phyloP scores from a whole-genome alignment of 2,113 vertebrate species.

The Mustela nigripes region DNA sequence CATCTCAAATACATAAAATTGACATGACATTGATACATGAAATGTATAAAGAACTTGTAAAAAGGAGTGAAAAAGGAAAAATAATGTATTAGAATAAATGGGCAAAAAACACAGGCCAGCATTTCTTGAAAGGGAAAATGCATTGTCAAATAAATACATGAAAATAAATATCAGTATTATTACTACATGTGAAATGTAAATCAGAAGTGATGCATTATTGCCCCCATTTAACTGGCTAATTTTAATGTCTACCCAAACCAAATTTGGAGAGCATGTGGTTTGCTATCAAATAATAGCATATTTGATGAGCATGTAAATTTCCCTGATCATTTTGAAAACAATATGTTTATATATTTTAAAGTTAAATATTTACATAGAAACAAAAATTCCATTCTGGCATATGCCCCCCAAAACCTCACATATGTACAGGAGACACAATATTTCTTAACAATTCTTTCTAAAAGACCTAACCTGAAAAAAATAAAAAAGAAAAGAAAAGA shows the following conservation, averaged over 20 bases:
- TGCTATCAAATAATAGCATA: neutral
- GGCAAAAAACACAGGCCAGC: neutral
- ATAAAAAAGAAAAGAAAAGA: neutral
- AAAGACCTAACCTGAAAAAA: neutral
- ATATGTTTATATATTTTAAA: neutral
- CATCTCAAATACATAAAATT: neutral
- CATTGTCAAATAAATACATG: neutral
- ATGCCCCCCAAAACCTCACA: neutral
- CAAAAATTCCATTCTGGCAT: neutral
- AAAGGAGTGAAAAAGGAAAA: neutral
- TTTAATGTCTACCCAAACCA: neutral
- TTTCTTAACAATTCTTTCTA: neutral
- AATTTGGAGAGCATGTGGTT: neutral
- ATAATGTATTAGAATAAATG: neutral
- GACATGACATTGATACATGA: neutral
- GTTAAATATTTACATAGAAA: neutral
- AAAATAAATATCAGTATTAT: neutral
- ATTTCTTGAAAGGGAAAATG: neutral
- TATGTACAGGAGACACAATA: neutral
- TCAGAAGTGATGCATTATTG: neutral
- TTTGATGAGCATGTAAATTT: neutral
- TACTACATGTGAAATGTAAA: neutral
- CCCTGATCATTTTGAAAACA: neutral
- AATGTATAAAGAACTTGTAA: neutral
- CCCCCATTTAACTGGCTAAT: neutral